These are phyloP conservation scores for Salvator merianae DNA, from an alignment of 2,113 vertebrate species.

Conservation along the genomic window DNA sequence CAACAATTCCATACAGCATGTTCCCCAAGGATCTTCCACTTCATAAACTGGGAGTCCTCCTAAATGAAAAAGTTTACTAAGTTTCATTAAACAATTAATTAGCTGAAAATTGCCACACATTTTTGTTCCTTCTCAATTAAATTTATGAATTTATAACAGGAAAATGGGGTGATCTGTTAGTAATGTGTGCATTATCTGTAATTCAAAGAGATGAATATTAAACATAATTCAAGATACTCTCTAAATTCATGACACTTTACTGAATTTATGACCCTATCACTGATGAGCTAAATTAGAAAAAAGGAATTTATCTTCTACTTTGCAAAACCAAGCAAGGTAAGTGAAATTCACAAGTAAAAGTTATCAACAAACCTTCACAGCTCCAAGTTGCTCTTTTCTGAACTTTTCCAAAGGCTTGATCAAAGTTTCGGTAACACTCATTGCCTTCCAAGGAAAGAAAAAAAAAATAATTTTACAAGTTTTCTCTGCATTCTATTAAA, in stretches of 20 bases:
- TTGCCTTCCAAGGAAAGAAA: constrained; percentile 78
- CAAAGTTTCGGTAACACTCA: constrained; percentile 95
- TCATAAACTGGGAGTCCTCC: neutral
- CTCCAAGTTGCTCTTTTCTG: constrained; percentile 95
- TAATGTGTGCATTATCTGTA: constrained; percentile 23
- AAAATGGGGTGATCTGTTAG: neutral
- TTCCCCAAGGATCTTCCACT: neutral
- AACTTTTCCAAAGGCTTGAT: constrained; percentile 98
- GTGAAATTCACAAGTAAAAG: neutral
- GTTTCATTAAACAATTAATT: neutral
- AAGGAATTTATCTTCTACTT: constrained; percentile 15
- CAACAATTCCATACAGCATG: no score
- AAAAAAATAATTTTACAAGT: constrained; percentile 57
- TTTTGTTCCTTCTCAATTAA: constrained; percentile 23
- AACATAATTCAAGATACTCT: neutral
- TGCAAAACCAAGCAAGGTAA: constrained; percentile 3
- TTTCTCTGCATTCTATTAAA: neutral
- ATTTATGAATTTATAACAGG: constrained; percentile 28
- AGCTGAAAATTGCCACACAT: neutral
- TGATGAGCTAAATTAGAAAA: constrained; percentile 29
- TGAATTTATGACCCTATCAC: constrained; percentile 21
- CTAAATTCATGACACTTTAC: constrained; percentile 25
- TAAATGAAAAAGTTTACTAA: neutral
- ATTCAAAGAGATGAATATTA: neutral
- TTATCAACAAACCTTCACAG: constrained; percentile 84